Conservation (phyloP, 2,888 invertebrate species). For the Cephus spinipes region DNA sequence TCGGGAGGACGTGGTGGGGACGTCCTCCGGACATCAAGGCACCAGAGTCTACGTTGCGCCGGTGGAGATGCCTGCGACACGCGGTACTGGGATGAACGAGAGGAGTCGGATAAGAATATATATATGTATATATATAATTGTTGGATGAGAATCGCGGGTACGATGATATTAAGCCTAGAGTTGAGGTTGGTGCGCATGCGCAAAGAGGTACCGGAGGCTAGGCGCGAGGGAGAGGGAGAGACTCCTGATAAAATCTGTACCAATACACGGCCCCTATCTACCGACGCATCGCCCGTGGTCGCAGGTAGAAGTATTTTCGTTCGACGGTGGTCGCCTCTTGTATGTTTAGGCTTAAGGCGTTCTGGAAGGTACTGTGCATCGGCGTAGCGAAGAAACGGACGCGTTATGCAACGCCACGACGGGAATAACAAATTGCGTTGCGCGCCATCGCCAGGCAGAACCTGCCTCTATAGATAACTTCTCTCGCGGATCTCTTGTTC, state of each 20-base stretch:
- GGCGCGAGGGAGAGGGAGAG: not conserved
- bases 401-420: constrained; percentile 50
- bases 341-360: not conserved
- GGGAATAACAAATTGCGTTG: constrained; percentile 37
- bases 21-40: not conserved
- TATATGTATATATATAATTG: not conserved
- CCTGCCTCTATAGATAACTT: not conserved
- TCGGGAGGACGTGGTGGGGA: not conserved
- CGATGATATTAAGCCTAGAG: not conserved
- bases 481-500: not conserved
- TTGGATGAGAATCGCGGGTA: not conserved
- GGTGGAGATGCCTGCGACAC: not conserved
- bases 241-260: not conserved
- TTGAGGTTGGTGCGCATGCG: not conserved
- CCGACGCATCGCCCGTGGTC: not conserved
- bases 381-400: not conserved
- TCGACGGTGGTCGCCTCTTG: not conserved
- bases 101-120: not conserved
- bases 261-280: not conserved
- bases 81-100: not conserved
- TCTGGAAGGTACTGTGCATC: not conserved
- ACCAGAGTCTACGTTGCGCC: not conserved
- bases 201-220: not conserved
- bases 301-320: not conserved
- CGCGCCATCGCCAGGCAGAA: not conserved